A percentile compares a stretch with the other conserved stretches of the same genome.
phyloP scores from a whole-genome alignment of 2,888 invertebrate species.

The Lithosia quadra region DNA sequence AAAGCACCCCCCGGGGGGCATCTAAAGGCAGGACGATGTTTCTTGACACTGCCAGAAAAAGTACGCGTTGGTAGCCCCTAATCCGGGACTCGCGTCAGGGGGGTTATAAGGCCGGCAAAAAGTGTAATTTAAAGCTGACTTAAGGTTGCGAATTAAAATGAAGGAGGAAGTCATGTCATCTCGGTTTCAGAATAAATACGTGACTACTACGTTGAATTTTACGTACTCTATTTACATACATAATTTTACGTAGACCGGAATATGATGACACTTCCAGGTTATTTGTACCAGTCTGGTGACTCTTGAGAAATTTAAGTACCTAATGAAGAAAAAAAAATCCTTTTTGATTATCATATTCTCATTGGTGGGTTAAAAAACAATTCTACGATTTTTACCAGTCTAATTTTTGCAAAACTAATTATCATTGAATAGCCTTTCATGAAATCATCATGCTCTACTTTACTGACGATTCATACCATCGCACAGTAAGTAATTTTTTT shows the following conservation, averaged over 20 bases:
- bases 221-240: constrained; percentile 23
- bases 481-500: no score
- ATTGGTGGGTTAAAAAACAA: no score
- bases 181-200: constrained; percentile 39
- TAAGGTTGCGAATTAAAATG: constrained; percentile 86
- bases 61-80: constrained; percentile 78
- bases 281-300: no score
- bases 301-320: no score
- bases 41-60: constrained; percentile 83
- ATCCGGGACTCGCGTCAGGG: constrained; percentile 79
- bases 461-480: no score
- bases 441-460: no score
- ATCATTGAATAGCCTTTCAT: no score
- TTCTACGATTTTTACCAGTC: no score
- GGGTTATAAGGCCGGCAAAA: constrained; percentile 83
- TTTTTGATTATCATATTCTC: no score
- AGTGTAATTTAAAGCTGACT: constrained; percentile 86
- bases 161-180: constrained; percentile 63
- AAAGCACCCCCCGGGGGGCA: constrained; percentile 87
- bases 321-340: no score
- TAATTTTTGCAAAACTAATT: no score
- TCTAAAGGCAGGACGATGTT: constrained; percentile 83
- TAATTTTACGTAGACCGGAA: constrained; percentile 15
- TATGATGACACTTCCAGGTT: no score
- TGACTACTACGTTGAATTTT: constrained; percentile 28